Base-by-base conservation (phyloP, 2,113 vertebrate genomes). In the Oryzias melastigma region DNA sequence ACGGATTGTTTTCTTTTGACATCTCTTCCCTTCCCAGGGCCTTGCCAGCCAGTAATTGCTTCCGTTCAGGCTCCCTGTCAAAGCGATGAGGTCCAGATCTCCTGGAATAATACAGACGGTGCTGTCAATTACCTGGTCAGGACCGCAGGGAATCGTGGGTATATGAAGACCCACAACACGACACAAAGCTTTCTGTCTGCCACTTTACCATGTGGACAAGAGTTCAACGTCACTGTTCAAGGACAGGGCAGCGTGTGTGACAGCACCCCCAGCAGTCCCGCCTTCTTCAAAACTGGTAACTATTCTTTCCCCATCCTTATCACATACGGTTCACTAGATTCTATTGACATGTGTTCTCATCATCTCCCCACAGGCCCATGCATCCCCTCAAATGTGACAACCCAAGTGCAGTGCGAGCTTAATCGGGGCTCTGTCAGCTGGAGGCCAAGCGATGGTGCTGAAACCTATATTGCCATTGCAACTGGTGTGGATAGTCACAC, bases 201-300 rank as follows among this genome's bases (percentile, higher is more conserved):
- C n/a, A 43, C 65, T 58, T 65, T 81, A 14, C 77, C 68, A 0
- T 87, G 85, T 14, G 85, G 85, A 49, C 85, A 79, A 62, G 4
- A 69, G 22, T 87, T 84, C 46, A 85, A 70, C 14, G 59, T 85
- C 27, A 81, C 77, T 0, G 65, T 87, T 2, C 64, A 53, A 66
- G 83, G 58, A 57, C 56, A 18, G 46, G 80, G 79, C 67, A 64
- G 42, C 24, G 5, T 52, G 10, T 85, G 85, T 60, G 14, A 73
- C 68, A 66, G 77, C 65, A 3, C 53, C 35, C 62, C 44, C 56
- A 87, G 85, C 77, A 69, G 57, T 43, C 69, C 79, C 1, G 60
- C 68, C 35, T 71, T 58, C 57, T 71, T 85, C 46, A 85, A 54
- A 75, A 82, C 81, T 0, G 22, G 85, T 87, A 77, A 0, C 49